Percentiles rank a stretch among this genome's conserved stretches.
Conservation (phyloP, 1,140 invertebrate species). For the Euura lappo region DNA sequence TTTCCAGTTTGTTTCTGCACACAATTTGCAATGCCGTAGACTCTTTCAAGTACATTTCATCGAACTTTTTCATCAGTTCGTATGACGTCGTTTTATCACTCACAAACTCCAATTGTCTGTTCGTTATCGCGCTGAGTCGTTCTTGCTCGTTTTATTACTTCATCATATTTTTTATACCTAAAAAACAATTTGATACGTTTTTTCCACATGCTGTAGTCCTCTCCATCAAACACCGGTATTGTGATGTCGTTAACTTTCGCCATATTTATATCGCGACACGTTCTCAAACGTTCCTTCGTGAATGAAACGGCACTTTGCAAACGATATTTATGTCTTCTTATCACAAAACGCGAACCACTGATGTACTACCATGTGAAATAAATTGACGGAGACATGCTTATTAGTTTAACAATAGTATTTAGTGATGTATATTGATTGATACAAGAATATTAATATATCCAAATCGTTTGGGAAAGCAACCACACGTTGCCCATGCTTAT, state of each 20-base stretch:
- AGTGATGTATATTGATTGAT: too few relatives aligned
- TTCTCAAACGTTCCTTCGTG: conserved; percentile 3
- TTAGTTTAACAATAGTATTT: too few relatives aligned
- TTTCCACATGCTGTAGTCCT: conserved; percentile 10
- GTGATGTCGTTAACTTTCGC: not conserved
- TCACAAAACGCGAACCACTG: too few relatives aligned
- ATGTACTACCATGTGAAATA: too few relatives aligned
- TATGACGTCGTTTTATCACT: conserved; percentile 22
- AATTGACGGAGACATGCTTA: too few relatives aligned
- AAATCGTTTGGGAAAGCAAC: too few relatives aligned
- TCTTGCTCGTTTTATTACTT: conserved; percentile 15
- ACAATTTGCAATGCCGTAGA: conserved; percentile 36
- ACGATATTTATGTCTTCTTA: too few relatives aligned
- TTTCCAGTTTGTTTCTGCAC: conserved; percentile 31
- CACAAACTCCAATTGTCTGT: conserved; percentile 33
- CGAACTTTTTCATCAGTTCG: conserved; percentile 34
- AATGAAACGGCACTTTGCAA: too few relatives aligned
- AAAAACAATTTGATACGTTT: not conserved
- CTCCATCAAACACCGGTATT: conserved; percentile 7
- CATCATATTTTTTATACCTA: conserved; percentile 25
- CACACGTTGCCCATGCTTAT: too few relatives aligned
- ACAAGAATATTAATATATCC: too few relatives aligned
- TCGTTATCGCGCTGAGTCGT: conserved; percentile 24
- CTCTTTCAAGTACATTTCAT: conserved; percentile 30
- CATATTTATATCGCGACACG: not conserved